Evolutionary conservation across 2,797 vertebrate genomes (phyloP), one percentile per base, ranked within the genome.

Genomic region (Nothura maculosa): DNA sequence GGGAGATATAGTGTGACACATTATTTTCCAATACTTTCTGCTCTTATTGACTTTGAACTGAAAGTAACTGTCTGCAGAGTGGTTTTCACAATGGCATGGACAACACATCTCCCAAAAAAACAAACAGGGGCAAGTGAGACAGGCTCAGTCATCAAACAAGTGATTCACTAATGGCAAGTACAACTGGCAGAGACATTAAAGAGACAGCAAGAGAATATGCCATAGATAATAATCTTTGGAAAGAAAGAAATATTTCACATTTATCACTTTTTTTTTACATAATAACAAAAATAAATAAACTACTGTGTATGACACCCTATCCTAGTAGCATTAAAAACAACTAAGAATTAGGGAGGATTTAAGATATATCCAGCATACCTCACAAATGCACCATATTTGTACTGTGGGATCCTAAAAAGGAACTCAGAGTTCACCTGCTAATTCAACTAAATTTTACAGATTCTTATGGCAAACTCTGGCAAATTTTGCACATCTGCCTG

Each of bases 251-350:
- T 40, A 30, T 47, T 86, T 67, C 14, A 60, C 4, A 25, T 73
- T 86, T 83, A 21, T 4, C 3, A 6, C 3, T 48, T 91, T 75
- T 73, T 83, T 84, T 91, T 83, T 81, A 43, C 16, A 60, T 10
- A 17, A 22, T 8, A 77, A 9, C 25, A 9, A 21, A 7, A 67
- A 67, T 76, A 43, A 24, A 43, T 16, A 43, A 67, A 67, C 6
- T 47, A 4, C 17, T 11, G 28, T 30, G 34, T 2, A 7, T 14
- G 42, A 10, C 48, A 50, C 13, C 68, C 81, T 13, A 43, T 61
- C 16, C 15, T 0, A 0, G 66, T 4, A 1, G 1, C 1, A 17
- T 45, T 11, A 20, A 11, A 74, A 24, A 67, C 43, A 36, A 3
- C 3, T 20, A 64, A 6, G n/a, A 58, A 12, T 40, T 4, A 79